These are phyloP conservation scores for Dexiosoma caninum DNA, from an alignment of 2,888 invertebrate genomes.

Conservation along the genomic window DNA sequence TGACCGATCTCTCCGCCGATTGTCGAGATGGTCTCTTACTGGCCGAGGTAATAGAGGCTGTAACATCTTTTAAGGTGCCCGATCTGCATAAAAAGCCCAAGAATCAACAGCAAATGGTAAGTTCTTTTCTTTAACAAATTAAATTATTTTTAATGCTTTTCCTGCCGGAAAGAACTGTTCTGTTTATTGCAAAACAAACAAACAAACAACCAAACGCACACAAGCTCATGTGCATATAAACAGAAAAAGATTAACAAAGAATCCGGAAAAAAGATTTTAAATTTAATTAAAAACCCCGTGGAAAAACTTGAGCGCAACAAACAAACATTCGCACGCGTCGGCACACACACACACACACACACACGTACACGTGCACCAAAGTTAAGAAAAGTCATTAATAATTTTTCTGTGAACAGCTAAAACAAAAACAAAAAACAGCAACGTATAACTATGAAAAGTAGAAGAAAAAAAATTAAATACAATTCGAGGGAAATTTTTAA, in stretches of 20 bases:
- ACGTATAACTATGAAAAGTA: neutral
- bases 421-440: neutral
- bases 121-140: conserved; percentile 72
- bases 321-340: neutral
- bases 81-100: conserved; percentile 90
- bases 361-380: neutral
- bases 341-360: too few species aligned
- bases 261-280: conserved; percentile 29
- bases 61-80: conserved; percentile 87
- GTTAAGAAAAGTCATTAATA: conserved; percentile 55
- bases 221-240: neutral
- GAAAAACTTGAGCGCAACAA: neutral
- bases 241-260: conserved; percentile 26
- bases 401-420: conserved; percentile 15
- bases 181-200: neutral
- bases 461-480: neutral
- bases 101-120: conserved; percentile 94
- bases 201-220: too few species aligned
- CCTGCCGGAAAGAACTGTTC: neutral
- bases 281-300: conserved; percentile 53
- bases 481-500: conserved; percentile 2
- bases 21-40: conserved; percentile 94
- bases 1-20: conserved; percentile 91
- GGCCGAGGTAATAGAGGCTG: conserved; percentile 96
- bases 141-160: neutral